These are phyloP conservation scores for Agonopterix subpropinquella DNA, from an alignment of 2,888 invertebrate genomes.

Conservation along the genomic window DNA sequence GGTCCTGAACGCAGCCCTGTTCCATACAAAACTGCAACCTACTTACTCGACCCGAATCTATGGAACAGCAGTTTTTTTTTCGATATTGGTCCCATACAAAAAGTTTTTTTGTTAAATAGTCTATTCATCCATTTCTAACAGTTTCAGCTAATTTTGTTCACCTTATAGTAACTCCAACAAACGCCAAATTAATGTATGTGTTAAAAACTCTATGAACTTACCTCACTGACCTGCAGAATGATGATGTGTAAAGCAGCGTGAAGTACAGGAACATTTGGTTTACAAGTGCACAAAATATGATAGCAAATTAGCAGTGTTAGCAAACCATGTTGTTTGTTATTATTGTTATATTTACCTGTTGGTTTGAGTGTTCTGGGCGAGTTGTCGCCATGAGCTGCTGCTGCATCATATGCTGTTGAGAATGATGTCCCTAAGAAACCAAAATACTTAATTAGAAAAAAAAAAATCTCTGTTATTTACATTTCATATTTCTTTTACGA, in stretches of 20 bases:
- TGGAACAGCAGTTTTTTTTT: too few relatives aligned
- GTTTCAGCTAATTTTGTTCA: too few relatives aligned
- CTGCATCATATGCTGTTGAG: conserved; percentile 72
- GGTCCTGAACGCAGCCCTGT: too few relatives aligned
- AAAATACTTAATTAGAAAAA: neutral
- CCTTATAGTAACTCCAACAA: neutral
- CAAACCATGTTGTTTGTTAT: neutral
- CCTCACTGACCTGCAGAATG: conserved; percentile 60
- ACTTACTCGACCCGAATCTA: too few relatives aligned
- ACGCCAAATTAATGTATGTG: neutral
- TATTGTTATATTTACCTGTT: conserved; percentile 45
- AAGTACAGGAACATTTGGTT: conserved; percentile 36
- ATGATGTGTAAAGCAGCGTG: conserved; percentile 52
- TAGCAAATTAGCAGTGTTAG: conserved; percentile 13
- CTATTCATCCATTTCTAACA: too few relatives aligned
- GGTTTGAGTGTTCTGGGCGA: conserved; percentile 58
- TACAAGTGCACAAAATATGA: conserved; percentile 27
- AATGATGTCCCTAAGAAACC: conserved; percentile 53
- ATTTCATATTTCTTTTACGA: too few relatives aligned
- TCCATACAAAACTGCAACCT: too few relatives aligned
- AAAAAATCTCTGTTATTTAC: too few relatives aligned
- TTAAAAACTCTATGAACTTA: conserved; percentile 30
- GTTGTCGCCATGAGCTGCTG: conserved; percentile 64
- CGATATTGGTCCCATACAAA: too few relatives aligned
- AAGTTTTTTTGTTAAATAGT: too few relatives aligned